These are phyloP conservation scores for Palythoa heliodiscus DNA, from an alignment of 92 coral and sea anemone genomes.

Conservation along the genomic window DNA sequence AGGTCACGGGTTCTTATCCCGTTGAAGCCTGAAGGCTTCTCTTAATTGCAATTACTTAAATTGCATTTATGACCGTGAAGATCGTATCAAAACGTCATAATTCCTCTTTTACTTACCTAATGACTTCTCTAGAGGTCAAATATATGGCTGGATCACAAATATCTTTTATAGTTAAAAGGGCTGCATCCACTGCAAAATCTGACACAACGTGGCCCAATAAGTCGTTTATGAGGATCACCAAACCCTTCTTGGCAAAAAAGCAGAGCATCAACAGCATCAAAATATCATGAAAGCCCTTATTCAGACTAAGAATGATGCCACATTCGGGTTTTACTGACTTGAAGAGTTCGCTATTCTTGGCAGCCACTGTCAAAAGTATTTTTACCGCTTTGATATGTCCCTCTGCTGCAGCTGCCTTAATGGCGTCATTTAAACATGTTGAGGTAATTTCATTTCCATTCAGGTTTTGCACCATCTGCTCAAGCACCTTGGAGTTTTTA, in stretches of 20 bases:
- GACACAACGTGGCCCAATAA: not conserved
- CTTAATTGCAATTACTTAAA: no score
- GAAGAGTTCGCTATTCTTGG: no score
- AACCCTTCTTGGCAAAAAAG: slow-evolving; percentile 27
- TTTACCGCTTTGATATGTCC: slow-evolving; percentile 12
- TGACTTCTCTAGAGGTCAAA: not conserved
- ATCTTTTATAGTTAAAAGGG: not conserved
- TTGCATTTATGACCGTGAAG: no score
- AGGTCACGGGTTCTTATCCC: no score
- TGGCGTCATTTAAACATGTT: slow-evolving; percentile 1
- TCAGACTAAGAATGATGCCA: not conserved
- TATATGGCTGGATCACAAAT: not conserved
- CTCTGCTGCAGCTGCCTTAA: slow-evolving; percentile 2
- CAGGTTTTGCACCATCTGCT: slow-evolving; percentile 10
- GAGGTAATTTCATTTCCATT: not conserved
- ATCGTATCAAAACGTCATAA: no score
- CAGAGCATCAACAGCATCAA: slow-evolving; percentile 26
- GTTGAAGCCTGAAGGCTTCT: no score
- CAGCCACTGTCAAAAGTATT: no score
- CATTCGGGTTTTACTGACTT: not conserved
- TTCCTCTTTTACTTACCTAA: not conserved
- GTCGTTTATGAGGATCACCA: slow-evolving; percentile 30
- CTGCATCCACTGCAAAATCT: slow-evolving; percentile 32
- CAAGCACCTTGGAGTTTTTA: not conserved
- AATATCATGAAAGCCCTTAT: not conserved